Evolutionary conservation across 1,140 invertebrate species (phyloP), one percentile per base, ranked within the genome.

Genomic region (Drosophila athabasca): DNA sequence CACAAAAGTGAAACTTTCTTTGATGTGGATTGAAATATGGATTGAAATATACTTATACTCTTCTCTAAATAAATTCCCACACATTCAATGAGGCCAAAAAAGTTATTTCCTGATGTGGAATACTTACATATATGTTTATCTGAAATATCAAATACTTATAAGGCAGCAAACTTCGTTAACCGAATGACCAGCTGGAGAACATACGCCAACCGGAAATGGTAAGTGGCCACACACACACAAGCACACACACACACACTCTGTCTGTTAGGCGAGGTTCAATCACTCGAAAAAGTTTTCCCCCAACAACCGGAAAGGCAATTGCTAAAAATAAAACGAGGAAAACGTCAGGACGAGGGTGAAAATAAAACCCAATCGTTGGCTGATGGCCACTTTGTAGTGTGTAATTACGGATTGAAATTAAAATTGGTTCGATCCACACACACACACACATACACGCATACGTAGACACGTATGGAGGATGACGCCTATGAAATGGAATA

Each of bases 321-420:
- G 48, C 39, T 49, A 46, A 69, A 61, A 69, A 64, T 60, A 69
- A 76, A 68, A 72, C 46, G n/a, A 24, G 39, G 43, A 22, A 49
- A 48, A 51, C 29, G 19, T 29, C 49, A 35, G 8, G 7, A 9
- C 11, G 11, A 13, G 35, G 59, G 50, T 62, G 41, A 58, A 83
- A 84, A 68, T 76, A 62, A 76, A 61, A 62, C 53, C 45, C 51
- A 46, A 69, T 64, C 54, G 65, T 26, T 66, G 48, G 52, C 66
- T 55, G 52, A 73, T 64, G 64, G 58, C 68, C 73, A 87, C 61
- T 85, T 83, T 85, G 60, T 61, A 87, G 77, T 57, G 64, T 53
- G 65, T 70, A 85, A 87, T 81, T 85, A 74, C 55, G 57, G 48
- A 64, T 74, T 73, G 64, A 77, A 84, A 87, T 84, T 81, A 81